Base-by-base conservation (phyloP, 2,113 vertebrate species). In the Otocyon megalotis region DNA sequence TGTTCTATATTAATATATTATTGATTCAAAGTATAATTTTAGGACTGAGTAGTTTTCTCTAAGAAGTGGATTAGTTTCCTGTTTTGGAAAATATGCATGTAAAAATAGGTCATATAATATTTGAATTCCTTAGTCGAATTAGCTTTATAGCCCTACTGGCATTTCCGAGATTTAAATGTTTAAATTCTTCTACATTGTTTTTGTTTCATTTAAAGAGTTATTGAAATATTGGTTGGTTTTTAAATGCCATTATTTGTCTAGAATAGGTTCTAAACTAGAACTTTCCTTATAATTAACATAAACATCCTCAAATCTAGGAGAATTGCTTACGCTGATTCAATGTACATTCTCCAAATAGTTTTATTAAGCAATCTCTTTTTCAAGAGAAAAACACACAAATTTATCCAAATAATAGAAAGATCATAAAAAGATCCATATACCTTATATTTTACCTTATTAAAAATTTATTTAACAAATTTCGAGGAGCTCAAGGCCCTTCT, bases 201-300 rank as follows among this genome's bases (percentile, higher is more conserved):
- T 76, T 50, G 20, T 20, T 56, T 81, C 12, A 74, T 37, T 92
- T 65, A 84, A 83, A 53, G 56, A 79, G 12, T 54, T 77, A 82
- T 37, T 85, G 92, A 80, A 81, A 96, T 28, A 7, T n/a, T 89
- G 24, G 22, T 24, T 91, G 30, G 30, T 85, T 88, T 97, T 96
- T 76, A 94, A 87, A 94, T 93, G 48, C 81, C 8, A 37, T 58
- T 60, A 48, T 30, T 85, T 77, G 28, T 81, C 30, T 81, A 72
- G 35, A 95, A 80, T 80, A 85, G 69, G 77, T 95, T 85, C 14
- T 62, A 88, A 88, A 63, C 16, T 16, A 50, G 4, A 82, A 30
- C 8, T 82, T 92, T 35, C 6, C 15, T 88, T 84, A n/a, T 48
- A 62, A 92, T 4, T 43, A 53, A 76, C 24, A 43, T 12, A 83